Conservation (phyloP, 2,797 vertebrate genomes). For the Characodon lateralis region DNA sequence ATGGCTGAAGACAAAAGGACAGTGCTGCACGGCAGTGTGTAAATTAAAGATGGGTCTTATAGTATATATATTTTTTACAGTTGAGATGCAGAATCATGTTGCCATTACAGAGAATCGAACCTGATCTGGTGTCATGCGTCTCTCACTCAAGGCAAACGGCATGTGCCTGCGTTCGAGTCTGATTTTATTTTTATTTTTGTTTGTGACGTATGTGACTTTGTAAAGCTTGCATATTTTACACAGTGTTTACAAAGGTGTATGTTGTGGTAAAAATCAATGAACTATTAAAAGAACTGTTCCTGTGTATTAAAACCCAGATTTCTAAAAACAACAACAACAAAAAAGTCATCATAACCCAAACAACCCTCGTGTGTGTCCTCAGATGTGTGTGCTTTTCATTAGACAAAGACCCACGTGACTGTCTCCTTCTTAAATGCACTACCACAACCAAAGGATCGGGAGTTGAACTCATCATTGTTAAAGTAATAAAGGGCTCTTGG, state of each 20-base stretch:
- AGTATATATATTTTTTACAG: constrained; percentile 78
- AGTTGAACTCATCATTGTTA: constrained; percentile 56
- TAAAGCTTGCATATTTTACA: constrained; percentile 83
- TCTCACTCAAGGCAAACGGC: constrained; percentile 68
- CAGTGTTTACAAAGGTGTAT: constrained; percentile 82
- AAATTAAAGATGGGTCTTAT: constrained; percentile 64
- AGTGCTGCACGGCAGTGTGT: constrained; percentile 54
- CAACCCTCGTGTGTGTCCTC: constrained; percentile 71
- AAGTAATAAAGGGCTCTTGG: constrained; percentile 9
- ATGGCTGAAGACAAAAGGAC: constrained; percentile 40
- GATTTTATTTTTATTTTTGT: constrained; percentile 62
- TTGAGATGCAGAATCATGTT: constrained; percentile 43
- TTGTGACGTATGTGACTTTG: constrained; percentile 79
- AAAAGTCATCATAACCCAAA: constrained; percentile 45
- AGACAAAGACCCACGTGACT: constrained; percentile 59
- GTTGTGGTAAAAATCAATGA: constrained; percentile 76
- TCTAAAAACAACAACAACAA: constrained; percentile 61
- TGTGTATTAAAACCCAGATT: constrained; percentile 74
- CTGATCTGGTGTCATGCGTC: constrained; percentile 55
- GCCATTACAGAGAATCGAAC: constrained; percentile 50
- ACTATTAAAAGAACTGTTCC: constrained; percentile 54
- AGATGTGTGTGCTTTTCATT: constrained; percentile 71
- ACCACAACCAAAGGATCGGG: constrained; percentile 80
- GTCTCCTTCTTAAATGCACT: constrained; percentile 68
- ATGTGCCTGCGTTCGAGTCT: constrained; percentile 80